Evolutionary conservation across 1,140 invertebrate species (phyloP), one percentile per base, ranked within the genome.

Genomic region (Macrocentrus cingulum): DNA sequence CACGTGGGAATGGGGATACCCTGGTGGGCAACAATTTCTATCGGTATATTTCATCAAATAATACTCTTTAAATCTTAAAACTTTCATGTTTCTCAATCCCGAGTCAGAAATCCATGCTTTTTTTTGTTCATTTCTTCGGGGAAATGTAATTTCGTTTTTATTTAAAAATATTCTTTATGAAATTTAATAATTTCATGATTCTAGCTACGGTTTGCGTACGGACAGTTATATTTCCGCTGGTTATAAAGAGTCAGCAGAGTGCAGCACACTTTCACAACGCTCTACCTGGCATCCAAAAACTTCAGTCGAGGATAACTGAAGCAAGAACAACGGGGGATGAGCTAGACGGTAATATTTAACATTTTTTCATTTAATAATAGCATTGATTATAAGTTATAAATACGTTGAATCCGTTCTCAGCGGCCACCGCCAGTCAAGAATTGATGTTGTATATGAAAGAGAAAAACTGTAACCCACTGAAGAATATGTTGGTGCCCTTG

Each of bases 11-110:
- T 81, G 11, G 88, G 87, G 66, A 44, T 97, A 11, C 95, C 95
- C 1, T 98, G 95, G 95, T 97, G 94, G 92, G 84, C 74, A 16
- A 74, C 90, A 9, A 97, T 98, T 69, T 78, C 86, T 3, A 70
- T 88, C 51, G 82, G 90, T 90, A 81, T 72, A 48, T 59, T 37
- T 48, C 6, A 48, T 23, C 19, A 18, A 7, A 16, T 8, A 2
- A 16, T 5, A 45, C 29, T 59, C 53, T 19, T 42, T 18, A 48
- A 25, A 32, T 29, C 13, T 54, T 36, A 29, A 20, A 39, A 42
- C 50, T n/a, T n/a, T n/a, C n/a, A n/a, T n/a, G n/a, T n/a, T n/a
- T n/a, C n/a, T n/a, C n/a, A n/a, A n/a, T n/a, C n/a, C n/a, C n/a
- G n/a, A n/a, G n/a, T n/a, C n/a, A n/a, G n/a, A n/a, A n/a, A n/a